Base-by-base conservation (phyloP, 2,888 invertebrate genomes). In the Argyra leucocephala region DNA sequence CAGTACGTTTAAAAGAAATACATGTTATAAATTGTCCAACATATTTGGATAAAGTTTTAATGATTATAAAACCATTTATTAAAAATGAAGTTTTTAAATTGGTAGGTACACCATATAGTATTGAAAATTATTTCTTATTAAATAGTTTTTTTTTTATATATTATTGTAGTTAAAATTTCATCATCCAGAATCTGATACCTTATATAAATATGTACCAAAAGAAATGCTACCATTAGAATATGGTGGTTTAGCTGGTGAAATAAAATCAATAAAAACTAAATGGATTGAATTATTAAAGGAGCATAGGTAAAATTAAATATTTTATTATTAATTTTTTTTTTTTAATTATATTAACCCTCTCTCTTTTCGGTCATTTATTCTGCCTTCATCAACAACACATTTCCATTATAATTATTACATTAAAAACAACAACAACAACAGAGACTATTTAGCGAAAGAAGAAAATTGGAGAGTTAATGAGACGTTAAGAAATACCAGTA, bases 141-240 rank as follows among this genome's bases (percentile, higher is more conserved):
- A 22, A 31, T 31, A 31, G 7, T 6, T 10, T 31, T 31, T 3
- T 23, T n/a, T 3, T 22, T 7, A 10, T 22, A 4, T 58, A 22
- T 9, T 26, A n/a, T 80, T 78, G 62, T 74, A 88, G 87, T 83
- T 88, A 31, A 86, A 88, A 71, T 88, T 88, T 76, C 89, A 89
- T 75, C 80, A 84, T 69, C 87, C 88, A 0, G 85, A 85, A 70
- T 83, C 88, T 0, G 83, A 83, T 5, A 86, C 87, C 0, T 76
- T 89, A 0, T 85, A 83, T 72, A 81, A 85, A 58, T 84, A 83
- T 72, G 81, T 88, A 36, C 84, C 88, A 3, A 72, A 72, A 15
- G 66, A 65, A 0, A 72, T 76, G 71, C 65, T 76, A 61, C 76
- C 76, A 15, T 70, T 73, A 26, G 76, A 76, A 67, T 76, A 76